These are phyloP conservation scores for Myiotriccus ornatus DNA, from an alignment of 2,797 vertebrate genomes.

Conservation along the genomic window DNA sequence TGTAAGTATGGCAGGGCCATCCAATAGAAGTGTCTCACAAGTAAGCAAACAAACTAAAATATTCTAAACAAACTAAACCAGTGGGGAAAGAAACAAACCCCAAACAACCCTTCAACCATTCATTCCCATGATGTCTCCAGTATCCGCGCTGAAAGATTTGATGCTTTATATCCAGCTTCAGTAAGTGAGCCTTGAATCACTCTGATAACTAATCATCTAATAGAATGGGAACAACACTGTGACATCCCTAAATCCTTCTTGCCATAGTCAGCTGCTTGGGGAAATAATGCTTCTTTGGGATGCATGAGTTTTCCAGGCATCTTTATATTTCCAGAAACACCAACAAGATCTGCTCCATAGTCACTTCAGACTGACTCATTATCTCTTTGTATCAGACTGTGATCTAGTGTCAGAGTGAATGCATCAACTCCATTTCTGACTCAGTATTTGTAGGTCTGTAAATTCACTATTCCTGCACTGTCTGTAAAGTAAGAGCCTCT, in stretches of 20 bases:
- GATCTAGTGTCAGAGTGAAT: neutral
- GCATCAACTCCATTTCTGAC: neutral
- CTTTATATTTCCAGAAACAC: neutral
- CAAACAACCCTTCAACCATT: neutral
- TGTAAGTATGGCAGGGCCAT: neutral
- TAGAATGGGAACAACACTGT: neutral
- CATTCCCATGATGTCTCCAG: neutral
- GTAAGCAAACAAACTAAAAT: neutral
- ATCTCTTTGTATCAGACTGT: neutral
- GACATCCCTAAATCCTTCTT: neutral
- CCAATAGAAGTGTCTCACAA: neutral
- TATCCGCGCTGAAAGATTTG: neutral
- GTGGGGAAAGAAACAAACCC: fast-evolving
- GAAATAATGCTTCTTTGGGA: neutral
- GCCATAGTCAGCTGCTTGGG: neutral
- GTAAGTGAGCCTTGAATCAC: neutral
- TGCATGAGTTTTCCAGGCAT: neutral
- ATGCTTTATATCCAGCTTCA: neutral
- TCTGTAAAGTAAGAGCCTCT: neutral
- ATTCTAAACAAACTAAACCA: neutral
- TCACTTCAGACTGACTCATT: neutral
- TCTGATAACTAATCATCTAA: neutral
- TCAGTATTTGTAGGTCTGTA: neutral
- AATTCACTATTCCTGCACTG: neutral
- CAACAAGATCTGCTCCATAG: neutral